Evolutionary conservation across 2,888 invertebrate species (phyloP).

Genomic region (Eupithecia vulgata): DNA sequence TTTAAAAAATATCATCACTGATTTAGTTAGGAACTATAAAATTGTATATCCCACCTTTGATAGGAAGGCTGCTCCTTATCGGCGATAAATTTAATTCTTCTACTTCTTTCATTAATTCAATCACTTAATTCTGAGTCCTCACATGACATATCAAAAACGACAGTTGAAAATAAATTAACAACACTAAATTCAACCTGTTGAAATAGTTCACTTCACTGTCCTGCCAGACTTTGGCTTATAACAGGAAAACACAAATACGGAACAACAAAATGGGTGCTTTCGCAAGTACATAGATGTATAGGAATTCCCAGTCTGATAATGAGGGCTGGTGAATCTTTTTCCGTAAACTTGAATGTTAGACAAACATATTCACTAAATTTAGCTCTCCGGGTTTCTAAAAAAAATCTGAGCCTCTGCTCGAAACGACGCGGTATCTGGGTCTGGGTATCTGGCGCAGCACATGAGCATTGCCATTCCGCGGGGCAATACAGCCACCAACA

Average conservation of each 20-base stretch:
- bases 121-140: too few relatives aligned
- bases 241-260: slow-evolving; percentile 25
- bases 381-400: too few relatives aligned
- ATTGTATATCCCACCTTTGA: background rate
- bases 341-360: background rate
- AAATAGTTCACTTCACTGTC: background rate
- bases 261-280: background rate
- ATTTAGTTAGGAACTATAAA: background rate
- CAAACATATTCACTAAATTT: background rate
- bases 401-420: too few relatives aligned
- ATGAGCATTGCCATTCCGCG: too few relatives aligned
- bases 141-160: background rate
- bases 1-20: too few relatives aligned
- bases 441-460: too few relatives aligned
- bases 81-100: background rate
- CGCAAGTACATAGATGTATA: background rate
- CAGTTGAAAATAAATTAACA: background rate
- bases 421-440: too few relatives aligned
- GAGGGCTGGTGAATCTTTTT: background rate
- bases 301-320: slow-evolving; percentile 16
- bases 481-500: too few relatives aligned
- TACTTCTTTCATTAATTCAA: too few relatives aligned
- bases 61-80: background rate
- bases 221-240: slow-evolving; percentile 11
- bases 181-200: background rate